Percentiles rank a stretch among this genome's conserved stretches.
Evolutionary conservation across 2,113 vertebrate species (phyloP).

Genomic region (Ondatra zibethicus): DNA sequence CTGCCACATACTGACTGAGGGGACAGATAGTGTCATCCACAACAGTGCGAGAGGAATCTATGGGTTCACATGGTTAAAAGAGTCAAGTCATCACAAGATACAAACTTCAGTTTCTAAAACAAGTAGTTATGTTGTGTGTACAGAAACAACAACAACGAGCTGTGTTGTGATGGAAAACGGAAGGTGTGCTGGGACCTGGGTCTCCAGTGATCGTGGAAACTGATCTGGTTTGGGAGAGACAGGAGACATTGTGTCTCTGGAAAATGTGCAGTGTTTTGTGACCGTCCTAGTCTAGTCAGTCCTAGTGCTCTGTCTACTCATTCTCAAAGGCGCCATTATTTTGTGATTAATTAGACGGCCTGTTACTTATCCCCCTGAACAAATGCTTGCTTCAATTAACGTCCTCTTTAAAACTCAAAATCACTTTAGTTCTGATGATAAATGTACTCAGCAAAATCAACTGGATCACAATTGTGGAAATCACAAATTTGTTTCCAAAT

Average conservation of each 20-base stretch:
- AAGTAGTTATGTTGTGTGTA: neutral
- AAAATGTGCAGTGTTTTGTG: neutral
- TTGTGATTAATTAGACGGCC: neutral
- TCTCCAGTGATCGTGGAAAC: neutral
- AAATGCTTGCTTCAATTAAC: neutral
- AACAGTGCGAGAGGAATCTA: neutral
- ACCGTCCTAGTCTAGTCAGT: neutral
- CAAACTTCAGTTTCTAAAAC: slow-evolving; percentile 23
- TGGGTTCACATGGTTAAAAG: slow-evolving; percentile 7
- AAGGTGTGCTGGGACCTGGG: neutral
- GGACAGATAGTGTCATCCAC: neutral
- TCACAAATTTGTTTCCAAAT: slow-evolving; percentile 23
- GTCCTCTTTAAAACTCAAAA: slow-evolving; percentile 39
- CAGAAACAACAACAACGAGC: neutral
- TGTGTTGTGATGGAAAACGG: slow-evolving; percentile 6
- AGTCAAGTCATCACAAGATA: slow-evolving; percentile 53
- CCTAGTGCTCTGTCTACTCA: neutral
- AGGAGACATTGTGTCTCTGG: neutral
- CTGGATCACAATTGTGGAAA: slow-evolving; percentile 7
- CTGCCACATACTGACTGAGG: neutral
- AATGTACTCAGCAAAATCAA: neutral
- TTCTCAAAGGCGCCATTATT: neutral
- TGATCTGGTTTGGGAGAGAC: neutral
- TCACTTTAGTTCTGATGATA: slow-evolving; percentile 30
- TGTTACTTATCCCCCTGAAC: neutral